Evolutionary conservation across 2,797 vertebrate genomes (phyloP), one percentile per base, ranked within the genome.

Genomic region (Apogon hyalosoma): DNA sequence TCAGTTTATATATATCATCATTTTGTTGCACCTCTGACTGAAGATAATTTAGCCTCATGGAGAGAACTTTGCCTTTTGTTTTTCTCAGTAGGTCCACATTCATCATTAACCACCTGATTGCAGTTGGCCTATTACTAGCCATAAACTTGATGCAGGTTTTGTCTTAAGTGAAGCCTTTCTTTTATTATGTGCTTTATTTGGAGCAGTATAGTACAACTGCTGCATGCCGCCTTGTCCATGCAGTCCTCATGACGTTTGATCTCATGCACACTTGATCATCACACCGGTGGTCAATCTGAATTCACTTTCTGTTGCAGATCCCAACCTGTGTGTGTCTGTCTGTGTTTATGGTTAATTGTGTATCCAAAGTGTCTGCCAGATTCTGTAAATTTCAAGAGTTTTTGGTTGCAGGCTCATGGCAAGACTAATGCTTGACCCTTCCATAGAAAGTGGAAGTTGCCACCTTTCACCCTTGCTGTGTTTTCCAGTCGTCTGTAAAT

Each of bases 401-500:
- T 28, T 42, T 31, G 57, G 71, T 51, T 74, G 69, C 58, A 64
- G 77, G 63, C 46, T 67, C 42, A 53, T 64, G 61, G 57, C 28
- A 28, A 51, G 66, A 40, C 40, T 43, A 54, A 57, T 11, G 67
- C 74, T 79, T 65, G 33, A 65, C 54, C 66, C 73, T 72, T 69
- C 76, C 63, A 63, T 43, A 21, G 39, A 39, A 60, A 62, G 64
- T 69, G 68, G 55, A 81, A 64, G 73, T 70, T 61, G 80, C 76
- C 78, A 51, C 76, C 62, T 59, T 68, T 59, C 42, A 74, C 59
- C 73, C 53, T 64, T 52, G 83, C 76, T 75, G 63, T 79, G 73
- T 79, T 79, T 80, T 73, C 62, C 66, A 94, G 89, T 91, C 90
- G 90, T 89, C 67, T 93, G 93, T 94, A 94, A 94, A 95, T 93